Conservation (phyloP, 2,113 vertebrate genomes). For the Limnothrissa miodon region DNA sequence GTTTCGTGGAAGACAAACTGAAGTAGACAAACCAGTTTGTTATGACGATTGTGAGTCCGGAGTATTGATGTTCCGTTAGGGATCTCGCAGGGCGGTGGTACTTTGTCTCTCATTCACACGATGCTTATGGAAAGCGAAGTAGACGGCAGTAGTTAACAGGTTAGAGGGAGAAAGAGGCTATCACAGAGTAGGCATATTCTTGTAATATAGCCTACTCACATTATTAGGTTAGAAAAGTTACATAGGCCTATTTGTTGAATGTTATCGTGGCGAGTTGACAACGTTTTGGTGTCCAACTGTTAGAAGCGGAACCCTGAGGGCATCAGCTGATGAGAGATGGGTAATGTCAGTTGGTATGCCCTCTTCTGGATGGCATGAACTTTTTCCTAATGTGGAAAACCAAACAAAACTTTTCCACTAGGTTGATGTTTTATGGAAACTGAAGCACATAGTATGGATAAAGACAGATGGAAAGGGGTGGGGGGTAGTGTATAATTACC, state of each 20-base stretch:
- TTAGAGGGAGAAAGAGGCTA: not conserved
- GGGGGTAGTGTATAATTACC: not conserved
- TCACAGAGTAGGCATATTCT: not conserved
- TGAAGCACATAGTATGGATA: not conserved
- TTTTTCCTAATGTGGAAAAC: constrained; percentile 9
- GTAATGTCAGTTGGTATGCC: constrained; percentile 53
- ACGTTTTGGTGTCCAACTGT: not conserved
- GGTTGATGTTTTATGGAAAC: not conserved
- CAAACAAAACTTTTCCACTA: not conserved
- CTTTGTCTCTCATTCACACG: not conserved
- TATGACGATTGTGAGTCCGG: not conserved
- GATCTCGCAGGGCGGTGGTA: not conserved
- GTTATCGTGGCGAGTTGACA: not conserved
- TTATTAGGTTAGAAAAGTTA: too few species aligned
- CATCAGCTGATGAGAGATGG: not conserved
- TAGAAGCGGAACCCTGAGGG: not conserved
- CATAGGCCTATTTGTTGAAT: not conserved
- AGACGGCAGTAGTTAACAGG: not conserved
- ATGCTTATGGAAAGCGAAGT: not conserved
- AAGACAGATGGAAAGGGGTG: not conserved
- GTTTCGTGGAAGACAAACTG: not conserved
- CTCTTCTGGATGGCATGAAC: constrained; percentile 60
- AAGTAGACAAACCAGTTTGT: not conserved
- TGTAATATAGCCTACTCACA: too few species aligned
- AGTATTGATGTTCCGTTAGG: too few species aligned